phyloP scores from a whole-genome alignment of 2,797 vertebrate species.

The Typhlichthys subterraneus region DNA sequence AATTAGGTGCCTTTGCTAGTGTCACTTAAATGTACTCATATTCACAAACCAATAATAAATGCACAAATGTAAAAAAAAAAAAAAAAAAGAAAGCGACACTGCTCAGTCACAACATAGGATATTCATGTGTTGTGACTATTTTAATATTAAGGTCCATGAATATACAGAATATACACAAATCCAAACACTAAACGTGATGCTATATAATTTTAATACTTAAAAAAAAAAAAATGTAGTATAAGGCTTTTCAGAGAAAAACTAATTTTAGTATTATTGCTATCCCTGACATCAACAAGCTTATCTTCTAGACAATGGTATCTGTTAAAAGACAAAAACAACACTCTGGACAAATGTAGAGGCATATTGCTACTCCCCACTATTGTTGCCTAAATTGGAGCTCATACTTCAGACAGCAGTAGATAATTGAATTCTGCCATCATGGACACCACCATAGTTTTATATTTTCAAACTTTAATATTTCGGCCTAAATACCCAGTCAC shows the following conservation, averaged over 20 bases:
- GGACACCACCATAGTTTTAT: too few relatives aligned
- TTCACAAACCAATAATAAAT: not conserved
- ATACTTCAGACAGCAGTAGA: too few relatives aligned
- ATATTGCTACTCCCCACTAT: not conserved
- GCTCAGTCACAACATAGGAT: not conserved
- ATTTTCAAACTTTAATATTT: too few relatives aligned
- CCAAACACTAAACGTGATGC: conserved; percentile 17
- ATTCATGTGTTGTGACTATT: not conserved
- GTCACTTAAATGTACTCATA: not conserved
- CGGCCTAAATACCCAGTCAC: too few relatives aligned
- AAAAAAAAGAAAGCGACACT: too few relatives aligned
- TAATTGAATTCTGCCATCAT: too few relatives aligned
- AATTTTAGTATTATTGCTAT: conserved; percentile 44
- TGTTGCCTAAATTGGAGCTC: not conserved
- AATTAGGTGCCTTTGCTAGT: not conserved
- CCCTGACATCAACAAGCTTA: not conserved
- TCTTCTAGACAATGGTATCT: conserved; percentile 19
- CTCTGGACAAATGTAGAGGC: conserved; percentile 8
- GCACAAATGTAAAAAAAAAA: too few relatives aligned
- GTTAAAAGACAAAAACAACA: conserved; percentile 22
- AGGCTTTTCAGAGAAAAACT: conserved; percentile 44
- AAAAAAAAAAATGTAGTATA: conserved; percentile 39
- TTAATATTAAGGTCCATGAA: not conserved
- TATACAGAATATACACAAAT: conserved; percentile 2
- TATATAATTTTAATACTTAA: too few relatives aligned